Evolutionary conservation across 2,797 vertebrate species (phyloP).

Genomic region (Poliocrania exsul): DNA sequence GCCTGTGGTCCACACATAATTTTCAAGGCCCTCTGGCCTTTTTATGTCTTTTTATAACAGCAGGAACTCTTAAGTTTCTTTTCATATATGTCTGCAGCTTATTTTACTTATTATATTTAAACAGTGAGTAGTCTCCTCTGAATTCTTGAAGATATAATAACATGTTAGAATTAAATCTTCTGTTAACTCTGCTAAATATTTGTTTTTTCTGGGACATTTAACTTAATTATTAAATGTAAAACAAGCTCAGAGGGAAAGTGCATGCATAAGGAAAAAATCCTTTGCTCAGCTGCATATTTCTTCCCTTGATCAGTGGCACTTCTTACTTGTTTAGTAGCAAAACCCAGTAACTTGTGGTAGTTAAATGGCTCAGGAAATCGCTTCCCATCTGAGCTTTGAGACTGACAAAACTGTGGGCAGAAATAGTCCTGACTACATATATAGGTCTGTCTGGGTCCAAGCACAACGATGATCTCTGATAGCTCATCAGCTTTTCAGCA

Average conservation of each 20-base stretch:
- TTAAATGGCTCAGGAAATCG: neutral
- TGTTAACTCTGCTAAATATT: neutral
- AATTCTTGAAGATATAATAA: neutral
- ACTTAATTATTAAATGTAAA: neutral
- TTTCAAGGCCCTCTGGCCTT: neutral
- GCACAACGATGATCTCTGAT: neutral
- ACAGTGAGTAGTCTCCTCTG: neutral
- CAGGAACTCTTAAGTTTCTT: neutral
- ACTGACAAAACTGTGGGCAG: neutral
- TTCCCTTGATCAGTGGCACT: neutral
- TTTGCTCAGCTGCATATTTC: neutral
- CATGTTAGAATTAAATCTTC: neutral
- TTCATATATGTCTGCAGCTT: neutral
- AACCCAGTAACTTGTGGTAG: neutral
- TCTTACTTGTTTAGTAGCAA: neutral
- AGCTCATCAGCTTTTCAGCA: neutral
- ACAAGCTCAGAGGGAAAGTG: neutral
- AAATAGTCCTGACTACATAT: neutral
- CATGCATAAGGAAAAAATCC: neutral
- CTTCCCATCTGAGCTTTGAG: neutral
- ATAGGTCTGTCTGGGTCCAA: neutral
- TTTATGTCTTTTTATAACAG: neutral
- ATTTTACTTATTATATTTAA: neutral
- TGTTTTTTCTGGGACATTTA: neutral
- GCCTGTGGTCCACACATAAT: neutral